Base-by-base conservation (phyloP, 2,113 vertebrate genomes). In the Poicephalus meyeri region DNA sequence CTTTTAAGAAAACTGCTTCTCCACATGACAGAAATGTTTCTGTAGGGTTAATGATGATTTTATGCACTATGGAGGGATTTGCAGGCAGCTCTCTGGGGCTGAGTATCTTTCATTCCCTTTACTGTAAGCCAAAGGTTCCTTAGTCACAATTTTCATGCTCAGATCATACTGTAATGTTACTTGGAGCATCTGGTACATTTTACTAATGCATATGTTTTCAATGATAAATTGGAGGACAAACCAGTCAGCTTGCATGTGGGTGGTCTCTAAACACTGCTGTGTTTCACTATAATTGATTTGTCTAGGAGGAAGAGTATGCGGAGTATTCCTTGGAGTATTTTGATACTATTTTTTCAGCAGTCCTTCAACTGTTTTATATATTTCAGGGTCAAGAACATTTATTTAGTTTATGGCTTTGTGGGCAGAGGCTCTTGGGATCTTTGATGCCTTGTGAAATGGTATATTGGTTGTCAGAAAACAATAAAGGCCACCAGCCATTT, bases 121-220 rank as follows among this genome's bases (percentile, higher is more conserved):
- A 61, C 13, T 6, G 11, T 3, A 17, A 72, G 10, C 10, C 47
- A 79, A 91, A 79, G 4, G 29, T 80, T 69, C 33, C 21, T 52
- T 29, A 8, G 19, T 24, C 47, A 16, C 24, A 8, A 3, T 50
- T 66, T 14, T 2, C 8, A 1, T 7, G 6, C 79, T 82, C 39
- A 31, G 21, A 14, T 39, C 0, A 0, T 17, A 29, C 29, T 9
- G 17, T 26, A 35, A 4, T 5, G 9, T 7, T 44, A 29, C 24
- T 21, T 35, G 26, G 17, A 63, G 26, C 41, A 17, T 61, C 53
- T 42, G 19, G 14, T 42, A 35, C 16, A 2, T 6, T 28, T 63
- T 26, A 35, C 11, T 42, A 7, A 23, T 46, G 33, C 25, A 25
- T 56, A 3, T 8, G 3, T 55, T 82, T 52, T 77, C 56, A 61